Percentiles rank a stretch among this genome's conserved stretches.
These are phyloP conservation scores for Trichoplusia ni DNA, from an alignment of 1,140 invertebrate species.

Conservation along the genomic window DNA sequence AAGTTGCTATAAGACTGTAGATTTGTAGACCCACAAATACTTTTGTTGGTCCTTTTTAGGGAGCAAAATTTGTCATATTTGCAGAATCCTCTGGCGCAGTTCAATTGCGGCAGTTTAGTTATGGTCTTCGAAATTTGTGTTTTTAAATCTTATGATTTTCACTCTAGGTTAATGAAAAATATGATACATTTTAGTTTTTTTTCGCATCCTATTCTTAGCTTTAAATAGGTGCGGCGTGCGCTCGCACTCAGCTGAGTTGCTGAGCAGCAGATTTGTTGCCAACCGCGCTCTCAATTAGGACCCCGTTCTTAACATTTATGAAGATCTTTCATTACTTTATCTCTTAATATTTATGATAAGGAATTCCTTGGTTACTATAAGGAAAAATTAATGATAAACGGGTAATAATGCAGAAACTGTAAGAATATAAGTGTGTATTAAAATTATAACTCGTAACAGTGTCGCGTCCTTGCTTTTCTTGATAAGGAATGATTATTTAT, in stretches of 20 bases:
- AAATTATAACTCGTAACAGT: conserved; percentile 36
- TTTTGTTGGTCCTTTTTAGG: not conserved
- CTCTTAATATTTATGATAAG: not conserved
- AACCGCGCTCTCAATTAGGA: conserved; percentile 10
- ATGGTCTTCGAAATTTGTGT: too few species aligned
- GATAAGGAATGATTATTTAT: conserved; percentile 68
- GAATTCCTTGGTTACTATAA: not conserved
- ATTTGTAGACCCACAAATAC: conserved; percentile 1
- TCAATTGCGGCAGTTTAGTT: too few species aligned
- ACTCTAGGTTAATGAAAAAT: too few species aligned
- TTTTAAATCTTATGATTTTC: too few species aligned
- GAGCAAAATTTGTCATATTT: too few species aligned
- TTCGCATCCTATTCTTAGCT: not conserved
- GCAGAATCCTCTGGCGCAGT: too few species aligned
- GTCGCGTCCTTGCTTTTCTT: conserved; percentile 63
- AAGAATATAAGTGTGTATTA: conserved; percentile 8
- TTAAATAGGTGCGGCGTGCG: not conserved
- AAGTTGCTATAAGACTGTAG: not conserved
- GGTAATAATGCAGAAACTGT: conserved; percentile 18
- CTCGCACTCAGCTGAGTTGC: conserved; percentile 1
- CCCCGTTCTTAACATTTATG: not conserved
- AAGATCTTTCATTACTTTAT: not conserved
- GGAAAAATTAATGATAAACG: not conserved
- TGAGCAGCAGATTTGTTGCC: conserved; percentile 13
- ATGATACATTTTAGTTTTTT: too few species aligned